Base-by-base conservation (phyloP, 2,797 vertebrate species). In the Dendrocincla fuliginosa region DNA sequence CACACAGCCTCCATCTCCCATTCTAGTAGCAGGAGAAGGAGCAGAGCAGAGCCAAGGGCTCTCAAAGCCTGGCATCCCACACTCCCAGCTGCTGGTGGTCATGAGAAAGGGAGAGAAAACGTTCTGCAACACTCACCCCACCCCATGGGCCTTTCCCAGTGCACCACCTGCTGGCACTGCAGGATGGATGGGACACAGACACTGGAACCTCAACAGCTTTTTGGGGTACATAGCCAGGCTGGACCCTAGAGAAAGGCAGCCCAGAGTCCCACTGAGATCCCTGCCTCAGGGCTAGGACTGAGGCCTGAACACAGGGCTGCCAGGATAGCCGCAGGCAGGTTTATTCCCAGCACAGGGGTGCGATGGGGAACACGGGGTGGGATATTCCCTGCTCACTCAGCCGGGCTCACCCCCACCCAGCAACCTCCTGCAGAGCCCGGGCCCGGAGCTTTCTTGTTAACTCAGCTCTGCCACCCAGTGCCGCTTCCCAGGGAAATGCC, bases 401-500 rank as follows among this genome's bases (percentile, higher is more conserved):
- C 52, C 87, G 67, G 50, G 70, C 23, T 25, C 24, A 19, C 44
- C 7, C 2, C 23, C n/a, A 46, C 47, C 75, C 14, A 49, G 61
- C 16, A 42, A 33, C 9, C 24, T 57, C 30, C 55, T 3, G 3
- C 53, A 50, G 41, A 90, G 87, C 78, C 61, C 59, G 67, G 75
- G 63, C 87, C 11, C 27, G 10, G 13, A 68, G 78, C n/a, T 89
- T 86, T 52, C 50, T 69, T 11, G 0, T 79, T 76, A 89, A 77
- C 78, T 96, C 92, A 93, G 61, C 92, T 96, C 96, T 85, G 80
- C 96, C 96, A 94, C 93, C 94, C 87, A 73, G 44, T 82, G 93
- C 74, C 7, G n/a, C 97, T 97, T 97, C 93, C 96, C 86, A 35
- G 98, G 96, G 97, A 98, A 97, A 95, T 95, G 97, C 93, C 96